These are phyloP conservation scores for Chloromyia formosa DNA, from an alignment of 2,888 invertebrate species.

Conservation along the genomic window DNA sequence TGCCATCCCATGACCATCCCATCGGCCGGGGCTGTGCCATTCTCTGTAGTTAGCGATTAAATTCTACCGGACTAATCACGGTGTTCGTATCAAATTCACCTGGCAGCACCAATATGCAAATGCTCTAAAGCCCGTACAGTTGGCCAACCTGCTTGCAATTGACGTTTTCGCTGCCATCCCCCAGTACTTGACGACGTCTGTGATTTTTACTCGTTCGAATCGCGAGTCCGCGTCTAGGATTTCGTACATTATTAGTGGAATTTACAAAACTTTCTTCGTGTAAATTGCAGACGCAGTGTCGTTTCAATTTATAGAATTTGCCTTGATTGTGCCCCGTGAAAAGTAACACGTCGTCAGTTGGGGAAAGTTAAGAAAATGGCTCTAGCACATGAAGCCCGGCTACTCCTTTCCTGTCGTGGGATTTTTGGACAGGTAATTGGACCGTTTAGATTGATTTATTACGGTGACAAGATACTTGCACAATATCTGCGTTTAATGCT, in stretches of 20 bases:
- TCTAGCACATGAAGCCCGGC: constrained; percentile 60
- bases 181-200: constrained; percentile 3
- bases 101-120: too few species aligned
- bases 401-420: constrained; percentile 58
- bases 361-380: constrained; percentile 51
- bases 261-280: constrained; percentile 38
- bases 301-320: constrained; percentile 57
- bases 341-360: background rate
- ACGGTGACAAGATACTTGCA: background rate
- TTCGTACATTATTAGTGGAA: background rate
- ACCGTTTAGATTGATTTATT: background rate
- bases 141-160: background rate
- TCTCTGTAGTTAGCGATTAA: too few species aligned
- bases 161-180: constrained; percentile 1
- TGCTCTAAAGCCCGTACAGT: background rate
- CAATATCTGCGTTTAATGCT: background rate
- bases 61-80: too few species aligned
- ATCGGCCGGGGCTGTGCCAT: too few species aligned
- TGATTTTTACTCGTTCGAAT: background rate
- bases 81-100: too few species aligned
- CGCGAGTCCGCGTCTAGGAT: background rate
- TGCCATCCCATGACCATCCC: too few species aligned
- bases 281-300: constrained; percentile 61
- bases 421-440: constrained; percentile 58
- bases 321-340: background rate